phyloP scores from a whole-genome alignment of 1,140 invertebrate species.

The Bombus soroeensis region DNA sequence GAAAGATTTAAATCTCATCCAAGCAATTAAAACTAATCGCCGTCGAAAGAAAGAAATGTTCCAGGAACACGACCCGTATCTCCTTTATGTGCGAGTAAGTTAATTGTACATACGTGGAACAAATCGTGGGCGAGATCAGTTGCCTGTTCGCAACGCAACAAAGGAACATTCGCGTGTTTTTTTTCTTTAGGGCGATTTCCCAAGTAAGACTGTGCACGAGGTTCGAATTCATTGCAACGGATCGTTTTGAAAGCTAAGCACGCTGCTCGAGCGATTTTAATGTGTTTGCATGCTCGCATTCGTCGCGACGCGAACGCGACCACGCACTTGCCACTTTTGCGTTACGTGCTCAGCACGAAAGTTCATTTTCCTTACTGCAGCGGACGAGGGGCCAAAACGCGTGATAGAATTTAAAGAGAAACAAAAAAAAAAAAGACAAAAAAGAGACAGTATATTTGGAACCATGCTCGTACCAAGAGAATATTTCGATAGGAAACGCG shows the following conservation, averaged over 20 bases:
- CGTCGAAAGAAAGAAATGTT: background rate
- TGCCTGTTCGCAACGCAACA: conserved; percentile 3
- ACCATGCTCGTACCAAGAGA: conserved; percentile 57
- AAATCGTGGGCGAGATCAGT: background rate
- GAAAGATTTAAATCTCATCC: background rate
- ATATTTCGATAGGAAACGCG: conserved; percentile 40
- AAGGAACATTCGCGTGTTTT: conserved; percentile 6
- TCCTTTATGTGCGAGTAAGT: conserved; percentile 17
- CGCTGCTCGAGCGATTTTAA: background rate
- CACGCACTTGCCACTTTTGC: conserved; percentile 20
- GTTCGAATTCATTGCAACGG: conserved; percentile 17
- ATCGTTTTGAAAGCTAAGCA: background rate
- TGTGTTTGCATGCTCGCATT: background rate
- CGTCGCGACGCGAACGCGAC: background rate
- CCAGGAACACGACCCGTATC: background rate
- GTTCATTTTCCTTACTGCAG: conserved; percentile 64
- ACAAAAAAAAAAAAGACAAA: background rate
- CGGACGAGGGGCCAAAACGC: conserved; percentile 74
- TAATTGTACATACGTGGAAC: conserved; percentile 35
- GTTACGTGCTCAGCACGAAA: conserved; percentile 35
- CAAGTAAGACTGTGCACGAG: conserved; percentile 24
- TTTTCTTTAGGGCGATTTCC: conserved; percentile 5
- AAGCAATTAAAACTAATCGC: background rate
- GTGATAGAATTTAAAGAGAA: conserved; percentile 63
- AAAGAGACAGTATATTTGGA: conserved; percentile 60